These are phyloP conservation scores for Nomada ruficornis DNA, from an alignment of 2,888 invertebrate species.

Conservation along the genomic window DNA sequence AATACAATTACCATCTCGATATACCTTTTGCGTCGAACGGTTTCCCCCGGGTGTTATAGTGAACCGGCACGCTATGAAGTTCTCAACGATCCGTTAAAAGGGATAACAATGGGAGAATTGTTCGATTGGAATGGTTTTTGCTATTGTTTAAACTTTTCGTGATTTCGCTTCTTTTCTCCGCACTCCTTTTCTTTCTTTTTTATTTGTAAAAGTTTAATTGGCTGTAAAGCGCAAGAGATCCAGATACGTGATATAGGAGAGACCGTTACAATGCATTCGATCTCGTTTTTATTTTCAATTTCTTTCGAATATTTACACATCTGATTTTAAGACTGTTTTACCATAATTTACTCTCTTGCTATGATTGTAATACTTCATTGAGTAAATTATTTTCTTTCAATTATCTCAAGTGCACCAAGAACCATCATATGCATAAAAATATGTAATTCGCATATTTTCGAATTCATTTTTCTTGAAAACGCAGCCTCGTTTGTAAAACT, in stretches of 20 bases:
- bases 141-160: conserved; percentile 19
- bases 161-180: not conserved
- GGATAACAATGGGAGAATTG: conserved; percentile 39
- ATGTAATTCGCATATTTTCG: no score
- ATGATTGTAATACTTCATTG: no score
- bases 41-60: conserved; percentile 4
- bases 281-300: no score
- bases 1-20: conserved; percentile 41
- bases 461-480: no score
- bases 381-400: no score
- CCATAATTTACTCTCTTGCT: no score
- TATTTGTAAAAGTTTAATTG: conserved; percentile 14
- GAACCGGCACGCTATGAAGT: conserved; percentile 26
- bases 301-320: no score
- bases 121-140: conserved; percentile 10
- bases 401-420: no score
- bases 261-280: not conserved
- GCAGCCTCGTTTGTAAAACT: no score
- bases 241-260: not conserved
- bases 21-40: conserved; percentile 13
- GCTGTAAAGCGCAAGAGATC: not conserved
- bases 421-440: no score
- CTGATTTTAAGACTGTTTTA: no score
- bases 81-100: conserved; percentile 29
- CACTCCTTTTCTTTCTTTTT: not conserved